Evolutionary conservation across 2,888 invertebrate species (phyloP).

Genomic region (Pandemis cinnamomeana): DNA sequence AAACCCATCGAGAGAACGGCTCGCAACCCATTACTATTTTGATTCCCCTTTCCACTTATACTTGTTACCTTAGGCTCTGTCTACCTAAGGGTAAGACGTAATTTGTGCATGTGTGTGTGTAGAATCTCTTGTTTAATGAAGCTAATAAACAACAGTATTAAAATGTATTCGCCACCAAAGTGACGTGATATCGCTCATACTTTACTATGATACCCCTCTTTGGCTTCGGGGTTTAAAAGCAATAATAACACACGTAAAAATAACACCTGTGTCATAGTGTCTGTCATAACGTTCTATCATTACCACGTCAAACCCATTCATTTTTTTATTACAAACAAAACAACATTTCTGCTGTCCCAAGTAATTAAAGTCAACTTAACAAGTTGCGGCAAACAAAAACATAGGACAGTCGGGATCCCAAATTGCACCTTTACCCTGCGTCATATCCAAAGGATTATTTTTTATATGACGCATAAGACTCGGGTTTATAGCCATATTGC

Average conservation of each 20-base stretch:
- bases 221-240: neutral
- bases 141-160: too few species aligned
- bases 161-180: too few species aligned
- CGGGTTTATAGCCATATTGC: conserved; percentile 66
- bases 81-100: too few species aligned
- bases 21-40: too few species aligned
- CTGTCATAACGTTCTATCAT: neutral
- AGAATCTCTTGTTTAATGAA: too few species aligned
- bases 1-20: too few species aligned
- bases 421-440: conserved; percentile 38
- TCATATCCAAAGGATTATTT: conserved; percentile 44
- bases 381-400: conserved; percentile 20
- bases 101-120: too few species aligned
- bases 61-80: too few species aligned
- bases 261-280: neutral
- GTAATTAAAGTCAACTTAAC: conserved; percentile 35
- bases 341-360: neutral
- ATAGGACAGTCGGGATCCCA: conserved; percentile 7
- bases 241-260: neutral
- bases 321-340: neutral
- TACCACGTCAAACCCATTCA: neutral
- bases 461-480: conserved; percentile 49
- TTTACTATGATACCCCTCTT: neutral
- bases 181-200: too few species aligned
- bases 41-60: too few species aligned